phyloP scores from a whole-genome alignment of 2,113 vertebrate species.

The Speoplatyrhinus poulsoni region DNA sequence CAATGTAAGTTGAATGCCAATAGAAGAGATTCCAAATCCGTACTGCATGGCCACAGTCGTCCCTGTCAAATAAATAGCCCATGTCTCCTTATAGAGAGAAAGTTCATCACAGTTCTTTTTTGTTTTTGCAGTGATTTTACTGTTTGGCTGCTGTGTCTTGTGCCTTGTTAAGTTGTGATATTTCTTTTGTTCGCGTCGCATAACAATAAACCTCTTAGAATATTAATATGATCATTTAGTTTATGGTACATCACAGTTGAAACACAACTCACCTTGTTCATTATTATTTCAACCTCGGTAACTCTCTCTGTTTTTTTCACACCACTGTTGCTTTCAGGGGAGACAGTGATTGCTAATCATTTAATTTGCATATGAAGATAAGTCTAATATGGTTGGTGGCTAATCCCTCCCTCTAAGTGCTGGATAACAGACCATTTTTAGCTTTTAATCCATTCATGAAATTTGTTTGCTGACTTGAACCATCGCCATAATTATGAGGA shows the following conservation, averaged over 20 bases:
- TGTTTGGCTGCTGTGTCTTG: constrained; percentile 7
- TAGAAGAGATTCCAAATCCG: constrained; percentile 46
- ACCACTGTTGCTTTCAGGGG: constrained; percentile 67
- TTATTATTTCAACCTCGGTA: constrained; percentile 70
- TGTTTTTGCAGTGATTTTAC: constrained; percentile 27
- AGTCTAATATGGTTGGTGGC: constrained; percentile 72
- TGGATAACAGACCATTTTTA: constrained; percentile 77
- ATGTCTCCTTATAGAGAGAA: constrained; percentile 33
- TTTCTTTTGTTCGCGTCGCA: constrained; percentile 43
- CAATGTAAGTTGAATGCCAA: constrained; percentile 54
- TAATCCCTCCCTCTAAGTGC: constrained; percentile 78
- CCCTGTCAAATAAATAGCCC: constrained; percentile 39
- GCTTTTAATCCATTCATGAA: constrained; percentile 81
- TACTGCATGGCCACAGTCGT: constrained; percentile 46
- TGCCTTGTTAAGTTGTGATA: constrained; percentile 25
- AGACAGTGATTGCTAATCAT: constrained; percentile 76
- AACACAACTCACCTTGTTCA: constrained; percentile 50
- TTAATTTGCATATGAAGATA: constrained; percentile 79
- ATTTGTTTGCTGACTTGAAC: constrained; percentile 83
- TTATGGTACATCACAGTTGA: constrained; percentile 42
- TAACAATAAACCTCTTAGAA: constrained; percentile 36
- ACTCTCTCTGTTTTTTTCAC: constrained; percentile 64
- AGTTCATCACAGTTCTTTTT: constrained; percentile 43
- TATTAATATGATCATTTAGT: constrained; percentile 40
- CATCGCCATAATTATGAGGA: constrained; percentile 76